Percentiles rank a stretch among this genome's conserved stretches.
Evolutionary conservation across 2,797 vertebrate species (phyloP).

Genomic region (Catharus ustulatus): DNA sequence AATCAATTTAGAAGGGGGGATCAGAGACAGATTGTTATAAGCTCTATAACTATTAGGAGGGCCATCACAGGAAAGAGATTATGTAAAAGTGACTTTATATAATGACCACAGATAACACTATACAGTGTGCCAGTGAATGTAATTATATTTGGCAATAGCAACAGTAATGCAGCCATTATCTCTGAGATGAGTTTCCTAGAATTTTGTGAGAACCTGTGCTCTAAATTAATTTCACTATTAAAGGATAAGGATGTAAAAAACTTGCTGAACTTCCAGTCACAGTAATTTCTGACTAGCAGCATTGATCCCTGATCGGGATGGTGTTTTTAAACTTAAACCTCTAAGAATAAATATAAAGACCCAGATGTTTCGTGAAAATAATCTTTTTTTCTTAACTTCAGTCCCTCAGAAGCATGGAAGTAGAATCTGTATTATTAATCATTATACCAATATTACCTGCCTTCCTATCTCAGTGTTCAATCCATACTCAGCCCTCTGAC

Average conservation of each 20-base stretch:
- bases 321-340: neutral
- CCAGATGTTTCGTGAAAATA: neutral
- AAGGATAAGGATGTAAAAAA: neutral
- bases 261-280: neutral
- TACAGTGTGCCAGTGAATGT: neutral
- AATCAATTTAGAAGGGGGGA: neutral
- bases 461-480: neutral
- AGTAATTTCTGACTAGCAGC: neutral
- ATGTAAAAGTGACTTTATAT: conserved; percentile 23
- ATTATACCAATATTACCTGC: neutral
- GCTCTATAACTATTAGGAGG: neutral
- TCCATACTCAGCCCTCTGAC: neutral
- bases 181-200: conserved; percentile 1
- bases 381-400: neutral
- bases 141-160: conserved; percentile 32
- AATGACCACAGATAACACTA: conserved; percentile 30
- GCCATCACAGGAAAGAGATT: conserved; percentile 18
- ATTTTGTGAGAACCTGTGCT: neutral
- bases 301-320: neutral
- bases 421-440: neutral
- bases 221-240: conserved; percentile 17
- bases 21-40: conserved; percentile 6
- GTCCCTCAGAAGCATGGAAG: neutral
- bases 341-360: neutral
- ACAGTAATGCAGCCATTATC: conserved; percentile 12